These are phyloP conservation scores for Blera fallax DNA, from an alignment of 2,888 invertebrate species.

Conservation along the genomic window DNA sequence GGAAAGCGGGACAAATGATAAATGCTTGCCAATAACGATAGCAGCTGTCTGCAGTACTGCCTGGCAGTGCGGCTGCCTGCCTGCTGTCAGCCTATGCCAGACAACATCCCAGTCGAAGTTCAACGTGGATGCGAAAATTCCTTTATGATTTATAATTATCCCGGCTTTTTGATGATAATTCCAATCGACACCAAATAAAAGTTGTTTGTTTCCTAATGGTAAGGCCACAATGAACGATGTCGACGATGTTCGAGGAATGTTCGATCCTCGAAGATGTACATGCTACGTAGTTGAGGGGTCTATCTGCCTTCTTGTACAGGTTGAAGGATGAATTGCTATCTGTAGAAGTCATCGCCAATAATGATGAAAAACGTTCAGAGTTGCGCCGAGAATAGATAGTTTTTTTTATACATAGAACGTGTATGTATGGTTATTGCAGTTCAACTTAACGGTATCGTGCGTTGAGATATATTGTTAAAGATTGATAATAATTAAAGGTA, in stretches of 20 bases:
- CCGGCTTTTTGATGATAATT: constrained; percentile 71
- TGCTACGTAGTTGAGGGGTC: constrained; percentile 13
- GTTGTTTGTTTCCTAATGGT: constrained; percentile 64
- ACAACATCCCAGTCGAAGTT: constrained; percentile 40
- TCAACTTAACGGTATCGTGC: constrained; percentile 60
- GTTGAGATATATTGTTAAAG: constrained; percentile 18
- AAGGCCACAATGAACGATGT: constrained; percentile 56
- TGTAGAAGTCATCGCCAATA: constrained; percentile 67
- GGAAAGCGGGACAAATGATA: constrained; percentile 58
- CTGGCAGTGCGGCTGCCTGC: constrained; percentile 3
- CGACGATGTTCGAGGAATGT: constrained; percentile 45
- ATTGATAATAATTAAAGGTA: constrained; percentile 28
- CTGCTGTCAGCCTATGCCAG: constrained; percentile 2
- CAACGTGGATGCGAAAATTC: constrained; percentile 60
- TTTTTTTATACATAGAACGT: not conserved
- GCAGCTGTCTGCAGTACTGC: constrained; percentile 29
- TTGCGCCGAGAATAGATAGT: constrained; percentile 12
- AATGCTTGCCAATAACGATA: constrained; percentile 69
- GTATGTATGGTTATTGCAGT: constrained; percentile 26
- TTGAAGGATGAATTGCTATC: constrained; percentile 68
- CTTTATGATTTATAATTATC: constrained; percentile 73
- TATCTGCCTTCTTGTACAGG: constrained; percentile 33
- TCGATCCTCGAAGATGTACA: constrained; percentile 27
- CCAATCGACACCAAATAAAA: constrained; percentile 73
- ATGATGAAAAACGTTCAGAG: constrained; percentile 60